phyloP scores from a whole-genome alignment of 2,113 vertebrate species.

The Copsychus sechellarum region DNA sequence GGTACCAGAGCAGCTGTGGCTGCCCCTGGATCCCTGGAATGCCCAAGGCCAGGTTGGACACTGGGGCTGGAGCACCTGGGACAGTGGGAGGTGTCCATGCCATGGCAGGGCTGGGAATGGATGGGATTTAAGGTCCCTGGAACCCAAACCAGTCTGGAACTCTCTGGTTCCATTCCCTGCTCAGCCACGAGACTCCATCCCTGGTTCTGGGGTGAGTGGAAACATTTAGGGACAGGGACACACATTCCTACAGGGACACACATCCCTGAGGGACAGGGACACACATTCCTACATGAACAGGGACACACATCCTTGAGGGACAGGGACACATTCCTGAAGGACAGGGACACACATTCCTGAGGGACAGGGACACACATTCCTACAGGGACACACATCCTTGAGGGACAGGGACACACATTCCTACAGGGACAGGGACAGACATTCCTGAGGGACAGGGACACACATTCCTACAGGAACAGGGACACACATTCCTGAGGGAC shows the following conservation, averaged over 20 bases:
- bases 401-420: neutral
- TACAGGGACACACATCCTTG: neutral
- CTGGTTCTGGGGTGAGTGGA: neutral
- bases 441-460: neutral
- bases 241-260: neutral
- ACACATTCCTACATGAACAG: neutral
- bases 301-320: neutral
- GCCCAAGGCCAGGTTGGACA: neutral
- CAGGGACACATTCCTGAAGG: neutral
- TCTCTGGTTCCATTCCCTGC: neutral
- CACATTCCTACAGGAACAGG: neutral
- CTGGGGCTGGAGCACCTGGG: neutral
- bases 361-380: neutral
- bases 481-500: neutral
- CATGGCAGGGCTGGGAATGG: neutral
- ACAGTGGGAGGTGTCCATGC: neutral
- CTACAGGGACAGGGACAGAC: neutral
- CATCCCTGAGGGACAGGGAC: neutral
- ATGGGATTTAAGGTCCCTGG: accelerated
- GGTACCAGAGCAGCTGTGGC: neutral
- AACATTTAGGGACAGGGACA: accelerated
- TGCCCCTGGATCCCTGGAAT: neutral
- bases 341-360: neutral
- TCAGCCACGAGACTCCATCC: accelerated
- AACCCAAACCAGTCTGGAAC: accelerated